Base-by-base conservation (phyloP, 2,113 vertebrate genomes). In the Sturnira hondurensis region DNA sequence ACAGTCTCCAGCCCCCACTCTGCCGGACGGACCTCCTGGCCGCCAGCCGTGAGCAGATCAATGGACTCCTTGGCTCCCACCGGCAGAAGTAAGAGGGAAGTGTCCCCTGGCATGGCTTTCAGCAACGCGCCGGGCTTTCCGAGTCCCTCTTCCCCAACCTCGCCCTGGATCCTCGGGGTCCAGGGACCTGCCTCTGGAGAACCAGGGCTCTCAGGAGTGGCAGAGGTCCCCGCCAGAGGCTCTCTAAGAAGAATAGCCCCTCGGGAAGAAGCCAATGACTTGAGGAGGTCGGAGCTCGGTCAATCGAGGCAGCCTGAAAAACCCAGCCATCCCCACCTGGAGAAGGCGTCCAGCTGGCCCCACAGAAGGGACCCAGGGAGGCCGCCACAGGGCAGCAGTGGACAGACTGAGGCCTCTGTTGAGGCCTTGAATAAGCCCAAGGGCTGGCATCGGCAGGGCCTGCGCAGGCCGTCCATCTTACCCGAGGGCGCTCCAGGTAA, bases 261-360 rank as follows among this genome's bases (percentile, higher is more conserved):
- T 36, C 71, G 63, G 28, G 95, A 92, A 50, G 95, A 63, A 56
- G 82, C 7, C 38, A 89, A 41, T 91, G 78, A 52, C 47, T 36
- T 90, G 52, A 92, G 91, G 58, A 97, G 67, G 16, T 77, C 84
- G 31, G 89, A 86, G 36, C 38, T 95, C 22, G 92, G 56, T 36
- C 36, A n/a, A 14, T 89, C 38, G 71, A 93, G 67, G 70, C 93
- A 70, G 68, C 70, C 36, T 0, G 94, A 86, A 41, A 93, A 91
- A 52, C 22, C 93, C 50, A 93, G 91, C 77, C 98, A 98, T 24
- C 77, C 92, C 2, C 98, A 96, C 0, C 97, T 99, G 88, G 98
- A 98, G 97, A 99, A 99, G 91, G 97, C 98, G 0, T 98, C 98
- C 58, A 99, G 98, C 91, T 99, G 98, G 96, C 98, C 98, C 26